Evolutionary conservation across 2,888 invertebrate genomes (phyloP).

Genomic region (Endotricha flammealis): DNA sequence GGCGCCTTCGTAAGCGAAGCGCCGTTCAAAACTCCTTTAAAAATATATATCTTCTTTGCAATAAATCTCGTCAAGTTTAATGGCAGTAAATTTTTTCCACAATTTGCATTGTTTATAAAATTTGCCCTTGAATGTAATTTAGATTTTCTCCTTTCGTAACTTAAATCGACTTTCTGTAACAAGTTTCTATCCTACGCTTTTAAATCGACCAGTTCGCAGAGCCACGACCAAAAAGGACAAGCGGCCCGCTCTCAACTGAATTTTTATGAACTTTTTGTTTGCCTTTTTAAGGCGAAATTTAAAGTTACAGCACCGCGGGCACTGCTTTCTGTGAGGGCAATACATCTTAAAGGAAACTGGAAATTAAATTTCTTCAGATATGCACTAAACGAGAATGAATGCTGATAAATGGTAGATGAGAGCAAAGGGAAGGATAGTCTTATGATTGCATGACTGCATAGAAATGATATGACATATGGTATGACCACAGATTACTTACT

Average conservation of each 20-base stretch:
- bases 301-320: conserved; percentile 45
- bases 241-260: conserved; percentile 44
- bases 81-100: conserved; percentile 3
- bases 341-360: conserved; percentile 45
- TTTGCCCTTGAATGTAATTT: conserved; percentile 33
- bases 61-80: conserved; percentile 6
- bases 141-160: conserved; percentile 49
- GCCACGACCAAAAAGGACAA: conserved; percentile 56
- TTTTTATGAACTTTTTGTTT: conserved; percentile 67
- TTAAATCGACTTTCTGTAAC: conserved; percentile 69
- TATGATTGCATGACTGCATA: too few species aligned
- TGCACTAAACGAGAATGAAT: background rate
- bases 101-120: conserved; percentile 19
- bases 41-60: conserved; percentile 9
- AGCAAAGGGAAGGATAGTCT: background rate
- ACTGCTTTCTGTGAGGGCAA: conserved; percentile 40
- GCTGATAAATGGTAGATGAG: too few species aligned
- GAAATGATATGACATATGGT: too few species aligned
- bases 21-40: conserved; percentile 12
- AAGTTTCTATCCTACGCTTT: conserved; percentile 55
- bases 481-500: too few species aligned
- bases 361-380: conserved; percentile 35
- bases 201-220: conserved; percentile 40
- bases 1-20: conserved; percentile 2
- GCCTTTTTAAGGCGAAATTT: conserved; percentile 51